Conservation (phyloP, 2,113 vertebrate species). For the Malurus cyaneus region DNA sequence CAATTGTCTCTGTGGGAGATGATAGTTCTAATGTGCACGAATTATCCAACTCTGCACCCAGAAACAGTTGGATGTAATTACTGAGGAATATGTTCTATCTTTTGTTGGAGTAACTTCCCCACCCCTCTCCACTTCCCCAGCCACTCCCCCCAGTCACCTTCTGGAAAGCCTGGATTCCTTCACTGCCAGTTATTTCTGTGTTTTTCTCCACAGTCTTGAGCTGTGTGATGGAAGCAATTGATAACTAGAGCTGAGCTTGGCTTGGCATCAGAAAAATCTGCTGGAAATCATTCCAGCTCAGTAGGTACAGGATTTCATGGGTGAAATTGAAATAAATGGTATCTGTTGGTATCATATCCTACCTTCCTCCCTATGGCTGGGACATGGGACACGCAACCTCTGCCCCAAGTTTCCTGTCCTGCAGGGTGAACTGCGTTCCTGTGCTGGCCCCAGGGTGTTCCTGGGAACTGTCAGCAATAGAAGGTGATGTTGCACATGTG, state of each 20-base stretch:
- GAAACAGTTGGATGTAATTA: background rate
- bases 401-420: background rate
- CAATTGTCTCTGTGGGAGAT: background rate
- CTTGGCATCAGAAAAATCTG: background rate
- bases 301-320: background rate
- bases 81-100: background rate
- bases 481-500: background rate
- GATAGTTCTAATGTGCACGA: background rate
- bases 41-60: background rate
- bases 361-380: background rate
- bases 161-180: background rate
- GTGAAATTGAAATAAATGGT: background rate
- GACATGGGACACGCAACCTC: background rate
- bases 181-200: background rate
- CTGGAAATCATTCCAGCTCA: background rate
- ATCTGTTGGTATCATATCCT: background rate
- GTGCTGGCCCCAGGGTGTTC: background rate
- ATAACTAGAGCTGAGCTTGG: background rate
- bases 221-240: background rate
- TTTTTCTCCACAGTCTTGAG: background rate
- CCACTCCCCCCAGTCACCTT: accelerated
- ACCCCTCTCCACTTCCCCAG: background rate
- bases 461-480: background rate
- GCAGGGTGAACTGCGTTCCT: background rate
- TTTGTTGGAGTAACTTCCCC: background rate